Evolutionary conservation across 2,888 invertebrate species (phyloP).

Genomic region (Diarsia rubi): DNA sequence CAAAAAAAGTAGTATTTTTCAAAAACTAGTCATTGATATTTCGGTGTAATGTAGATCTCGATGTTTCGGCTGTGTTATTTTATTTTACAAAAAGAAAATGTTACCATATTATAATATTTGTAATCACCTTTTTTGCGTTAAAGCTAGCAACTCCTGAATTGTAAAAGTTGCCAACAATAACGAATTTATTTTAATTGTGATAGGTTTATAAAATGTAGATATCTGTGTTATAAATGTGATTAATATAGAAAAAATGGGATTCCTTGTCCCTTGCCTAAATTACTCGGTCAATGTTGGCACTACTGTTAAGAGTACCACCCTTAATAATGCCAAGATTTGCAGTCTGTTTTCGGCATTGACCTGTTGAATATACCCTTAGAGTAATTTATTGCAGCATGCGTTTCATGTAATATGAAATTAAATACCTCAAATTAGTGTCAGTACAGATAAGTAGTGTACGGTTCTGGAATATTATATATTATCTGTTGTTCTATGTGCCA

Average conservation of each 20-base stretch:
- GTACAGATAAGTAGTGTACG: slow-evolving; percentile 65
- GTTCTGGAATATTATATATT: slow-evolving; percentile 80
- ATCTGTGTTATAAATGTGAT: slow-evolving; percentile 78
- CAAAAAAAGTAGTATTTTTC: slow-evolving; percentile 56
- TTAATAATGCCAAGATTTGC: slow-evolving; percentile 6
- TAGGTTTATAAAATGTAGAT: slow-evolving; percentile 65
- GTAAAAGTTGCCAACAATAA: slow-evolving; percentile 68
- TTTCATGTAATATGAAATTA: slow-evolving; percentile 71
- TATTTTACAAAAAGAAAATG: slow-evolving; percentile 67
- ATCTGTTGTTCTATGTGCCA: slow-evolving; percentile 88
- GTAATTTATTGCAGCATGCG: slow-evolving; percentile 54
- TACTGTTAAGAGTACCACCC: neutral
- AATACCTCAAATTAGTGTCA: slow-evolving; percentile 80
- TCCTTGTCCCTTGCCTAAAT: slow-evolving; percentile 25
- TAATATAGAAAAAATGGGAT: slow-evolving; percentile 52
- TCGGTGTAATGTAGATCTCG: slow-evolving; percentile 80
- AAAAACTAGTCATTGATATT: slow-evolving; percentile 75
- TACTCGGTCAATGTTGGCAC: slow-evolving; percentile 9
- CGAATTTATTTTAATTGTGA: slow-evolving; percentile 75
- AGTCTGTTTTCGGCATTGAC: slow-evolving; percentile 21
- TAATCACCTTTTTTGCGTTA: slow-evolving; percentile 62
- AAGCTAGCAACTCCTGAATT: slow-evolving; percentile 53
- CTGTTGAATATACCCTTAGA: slow-evolving; percentile 41
- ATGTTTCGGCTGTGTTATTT: slow-evolving; percentile 86
- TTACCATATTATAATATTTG: slow-evolving; percentile 57